Evolutionary conservation across 1,140 invertebrate species (phyloP), one percentile per base, ranked within the genome.

Genomic region (Harpegnathos saltator): DNA sequence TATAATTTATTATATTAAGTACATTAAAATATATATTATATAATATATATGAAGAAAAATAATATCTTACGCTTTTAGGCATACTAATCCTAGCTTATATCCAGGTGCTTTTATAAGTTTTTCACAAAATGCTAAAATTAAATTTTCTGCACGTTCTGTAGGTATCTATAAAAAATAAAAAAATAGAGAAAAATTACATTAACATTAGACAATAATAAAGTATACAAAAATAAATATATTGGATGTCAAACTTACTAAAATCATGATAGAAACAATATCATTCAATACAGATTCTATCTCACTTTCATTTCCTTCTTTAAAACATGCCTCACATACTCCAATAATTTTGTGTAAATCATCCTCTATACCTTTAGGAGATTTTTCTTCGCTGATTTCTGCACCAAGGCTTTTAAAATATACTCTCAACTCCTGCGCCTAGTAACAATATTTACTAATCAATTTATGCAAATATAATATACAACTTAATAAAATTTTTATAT

Each of bases 301-400:
- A 48, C 92, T 91, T 94, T 98, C 97, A 91, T 96, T 97, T 1
- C 96, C 96, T 91, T 97, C 97, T 90, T 98, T 97, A 93, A 99
- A 99, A 93, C 97, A 98, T 61, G 97, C 96, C 93, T 99, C 98
- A 92, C 98, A 99, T 9, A 98, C 98, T 71, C 97, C 97, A 91
- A 99, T 98, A 85, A 99, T 98, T 94, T 99, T 98, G 92, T 98
- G 97, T 77, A 99, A 95, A 95, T 99, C 98, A 96, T 98, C 97
- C 93, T 98, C 97, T 87, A 98, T 97, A 12, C 98, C 98, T 94
- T 98, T 98, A 0, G 96, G 95, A 9, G 97, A 97, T 91, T 98
- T 98, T 92, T 99, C 98, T 91, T 98, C 97, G 2, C 98, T 97
- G 87, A 99, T 98, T 95, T 98, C 97, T 33, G 98, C 98, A 44